A percentile compares a stretch with the other conserved stretches of the same genome.
These are phyloP conservation scores for Thalassaphorura encarpata DNA, from an alignment of 1,140 invertebrate genomes.

Conservation along the genomic window DNA sequence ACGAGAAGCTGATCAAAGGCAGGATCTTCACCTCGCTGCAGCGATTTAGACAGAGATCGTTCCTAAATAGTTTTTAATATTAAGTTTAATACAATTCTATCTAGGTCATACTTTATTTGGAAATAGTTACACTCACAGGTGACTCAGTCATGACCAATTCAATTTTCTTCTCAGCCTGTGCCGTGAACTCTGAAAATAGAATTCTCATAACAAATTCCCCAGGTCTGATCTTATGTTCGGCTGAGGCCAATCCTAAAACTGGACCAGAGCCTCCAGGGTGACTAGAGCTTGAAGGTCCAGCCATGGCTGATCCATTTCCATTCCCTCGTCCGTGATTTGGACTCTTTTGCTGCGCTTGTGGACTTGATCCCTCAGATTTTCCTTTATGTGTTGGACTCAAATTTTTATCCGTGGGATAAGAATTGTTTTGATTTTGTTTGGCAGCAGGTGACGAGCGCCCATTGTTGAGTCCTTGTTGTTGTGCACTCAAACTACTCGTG, in stretches of 20 bases:
- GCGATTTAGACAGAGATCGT: constrained; percentile 78
- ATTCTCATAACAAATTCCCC: constrained; percentile 92
- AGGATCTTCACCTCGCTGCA: constrained; percentile 88
- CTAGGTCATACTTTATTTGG: neutral
- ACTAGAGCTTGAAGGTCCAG: neutral
- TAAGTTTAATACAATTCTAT: neutral
- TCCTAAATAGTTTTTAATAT: constrained; percentile 46
- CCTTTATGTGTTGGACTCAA: neutral
- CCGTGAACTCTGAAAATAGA: constrained; percentile 86
- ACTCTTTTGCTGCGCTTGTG: too few relatives aligned
- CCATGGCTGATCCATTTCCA: neutral
- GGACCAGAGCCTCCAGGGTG: neutral
- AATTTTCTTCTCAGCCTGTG: constrained; percentile 88
- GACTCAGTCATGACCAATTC: constrained; percentile 85
- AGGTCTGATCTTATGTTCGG: constrained; percentile 45
- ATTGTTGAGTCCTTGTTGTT: neutral
- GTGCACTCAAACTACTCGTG: constrained; percentile 1
- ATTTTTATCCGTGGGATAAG: too few relatives aligned
- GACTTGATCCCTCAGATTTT: neutral
- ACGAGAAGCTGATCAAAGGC: constrained; percentile 92
- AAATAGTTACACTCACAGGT: constrained; percentile 45
- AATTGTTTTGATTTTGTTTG: neutral
- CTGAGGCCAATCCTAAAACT: neutral
- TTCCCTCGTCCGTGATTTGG: neutral
- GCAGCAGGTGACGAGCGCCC: neutral